Percentiles rank a stretch among this genome's conserved stretches.
Evolutionary conservation across 2,797 vertebrate species (phyloP).

Genomic region (Intellagama lesueurii): DNA sequence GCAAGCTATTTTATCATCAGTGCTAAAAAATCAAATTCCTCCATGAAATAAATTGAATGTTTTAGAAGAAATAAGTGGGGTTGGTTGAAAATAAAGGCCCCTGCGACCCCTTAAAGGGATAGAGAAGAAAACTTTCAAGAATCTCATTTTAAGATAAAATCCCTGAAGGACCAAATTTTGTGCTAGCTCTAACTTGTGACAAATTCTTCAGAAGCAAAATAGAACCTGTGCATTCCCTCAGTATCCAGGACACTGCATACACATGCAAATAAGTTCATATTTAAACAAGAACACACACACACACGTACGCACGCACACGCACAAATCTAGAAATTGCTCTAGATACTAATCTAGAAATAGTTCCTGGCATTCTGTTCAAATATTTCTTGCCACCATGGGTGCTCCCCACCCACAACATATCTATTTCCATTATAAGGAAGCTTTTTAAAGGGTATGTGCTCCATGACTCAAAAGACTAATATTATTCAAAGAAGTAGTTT

Average conservation of each 20-base stretch:
- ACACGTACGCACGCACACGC: neutral
- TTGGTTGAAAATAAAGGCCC: constrained; percentile 25
- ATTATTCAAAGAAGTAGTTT: constrained; percentile 10
- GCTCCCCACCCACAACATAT: constrained; percentile 20
- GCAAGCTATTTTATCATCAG: constrained; percentile 40
- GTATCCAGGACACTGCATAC: constrained; percentile 22
- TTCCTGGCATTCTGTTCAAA: constrained; percentile 23
- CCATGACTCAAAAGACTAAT: constrained; percentile 15
- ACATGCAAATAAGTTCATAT: neutral
- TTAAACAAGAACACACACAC: neutral
- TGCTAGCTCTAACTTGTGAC: constrained; percentile 10
- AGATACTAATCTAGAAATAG: constrained; percentile 15
- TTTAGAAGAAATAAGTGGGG: constrained; percentile 45
- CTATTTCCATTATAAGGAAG: neutral
- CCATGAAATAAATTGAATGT: constrained; percentile 44
- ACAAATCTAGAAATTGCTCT: too few species aligned
- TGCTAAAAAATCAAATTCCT: neutral
- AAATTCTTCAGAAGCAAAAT: constrained; percentile 46
- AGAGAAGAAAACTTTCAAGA: neutral
- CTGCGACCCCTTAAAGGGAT: constrained; percentile 54
- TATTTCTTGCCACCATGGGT: neutral
- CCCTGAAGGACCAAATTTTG: neutral
- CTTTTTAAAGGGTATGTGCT: neutral
- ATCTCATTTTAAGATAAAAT: neutral
- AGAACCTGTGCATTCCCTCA: neutral